Evolutionary conservation across 2,888 invertebrate species (phyloP), one percentile per base, ranked within the genome.

Genomic region (Diaprepes abbreviatus): DNA sequence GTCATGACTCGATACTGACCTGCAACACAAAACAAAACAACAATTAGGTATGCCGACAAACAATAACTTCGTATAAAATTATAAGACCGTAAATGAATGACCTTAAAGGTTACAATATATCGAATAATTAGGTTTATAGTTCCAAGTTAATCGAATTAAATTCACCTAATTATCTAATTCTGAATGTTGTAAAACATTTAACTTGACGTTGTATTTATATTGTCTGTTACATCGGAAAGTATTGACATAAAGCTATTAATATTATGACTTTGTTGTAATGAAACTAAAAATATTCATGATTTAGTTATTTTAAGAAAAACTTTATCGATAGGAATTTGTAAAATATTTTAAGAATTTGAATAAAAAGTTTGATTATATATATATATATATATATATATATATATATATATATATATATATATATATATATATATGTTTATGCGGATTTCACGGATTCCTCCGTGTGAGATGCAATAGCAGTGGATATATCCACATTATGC

Each of bases 191-290:
- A 19, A 19, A 19, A 45, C 45, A 24, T 7, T 24, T 9, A 24
- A 21, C 10, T 48, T 24, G 60, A 48, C 48, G 21, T 21, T 19
- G 3, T 36, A 50, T 62, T 62, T 62, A 50, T 17, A 36, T 17
- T 31, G 50, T 50, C 62, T 5, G 12, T 17, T 28, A 58, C 3
- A 50, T 28, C 36, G 57, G 45, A 35, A 35, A 33, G 43, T 21
- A 58, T 59, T 54, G 66, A 66, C 60, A 60, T 52, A 36, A 59
- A 31, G 38, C 66, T 28, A 66, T 66, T 66, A 66, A 66, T 66
- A 59, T 66, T 66, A 33, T 66, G 66, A 66, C 66, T 52, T 16
- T 14, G 33, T 38, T 16, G n/a, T 36, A 28, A 35, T 38, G 31
- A 58, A 50, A 59, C 59, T 59, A 59, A 54, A 60, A 66, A 66